These are phyloP conservation scores for Latheticus oryzae DNA, from an alignment of 2,888 invertebrate species.

Conservation along the genomic window DNA sequence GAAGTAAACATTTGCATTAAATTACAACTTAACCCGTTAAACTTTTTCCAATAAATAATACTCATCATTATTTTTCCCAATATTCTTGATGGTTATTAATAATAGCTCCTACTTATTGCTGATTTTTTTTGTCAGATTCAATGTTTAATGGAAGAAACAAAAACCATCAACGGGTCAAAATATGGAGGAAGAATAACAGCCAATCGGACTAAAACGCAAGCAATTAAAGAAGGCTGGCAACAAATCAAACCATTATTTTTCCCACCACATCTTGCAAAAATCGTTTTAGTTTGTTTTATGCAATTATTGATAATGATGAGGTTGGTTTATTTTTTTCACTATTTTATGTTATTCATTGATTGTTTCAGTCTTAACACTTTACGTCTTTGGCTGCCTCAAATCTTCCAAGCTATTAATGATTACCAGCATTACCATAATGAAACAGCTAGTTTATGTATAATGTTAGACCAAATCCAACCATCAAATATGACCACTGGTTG, in stretches of 20 bases:
- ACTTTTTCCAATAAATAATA: too few species aligned
- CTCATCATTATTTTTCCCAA: too few species aligned
- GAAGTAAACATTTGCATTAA: too few species aligned
- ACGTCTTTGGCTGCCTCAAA: slow-evolving; percentile 87
- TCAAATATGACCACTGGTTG: too few species aligned
- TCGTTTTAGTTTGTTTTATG: slow-evolving; percentile 73
- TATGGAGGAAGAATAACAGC: slow-evolving; percentile 57
- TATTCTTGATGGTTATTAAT: too few species aligned
- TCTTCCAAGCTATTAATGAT: slow-evolving; percentile 77
- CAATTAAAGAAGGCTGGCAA: slow-evolving; percentile 70
- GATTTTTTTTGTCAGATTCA: too few species aligned
- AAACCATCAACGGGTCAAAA: not conserved
- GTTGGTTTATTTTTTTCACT: slow-evolving; percentile 69
- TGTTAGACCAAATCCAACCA: slow-evolving; percentile 64
- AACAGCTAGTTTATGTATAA: slow-evolving; percentile 64
- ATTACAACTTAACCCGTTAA: too few species aligned
- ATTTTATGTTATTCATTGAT: too few species aligned
- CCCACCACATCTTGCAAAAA: slow-evolving; percentile 71
- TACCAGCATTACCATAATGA: slow-evolving; percentile 56
- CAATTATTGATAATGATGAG: slow-evolving; percentile 76
- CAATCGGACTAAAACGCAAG: slow-evolving; percentile 62
- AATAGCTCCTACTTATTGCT: too few species aligned
- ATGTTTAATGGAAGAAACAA: slow-evolving; percentile 60
- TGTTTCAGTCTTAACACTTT: slow-evolving; percentile 76
- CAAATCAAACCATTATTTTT: slow-evolving; percentile 76